Conservation (phyloP, 2,113 vertebrate genomes). For the Varanus komodoensis region DNA sequence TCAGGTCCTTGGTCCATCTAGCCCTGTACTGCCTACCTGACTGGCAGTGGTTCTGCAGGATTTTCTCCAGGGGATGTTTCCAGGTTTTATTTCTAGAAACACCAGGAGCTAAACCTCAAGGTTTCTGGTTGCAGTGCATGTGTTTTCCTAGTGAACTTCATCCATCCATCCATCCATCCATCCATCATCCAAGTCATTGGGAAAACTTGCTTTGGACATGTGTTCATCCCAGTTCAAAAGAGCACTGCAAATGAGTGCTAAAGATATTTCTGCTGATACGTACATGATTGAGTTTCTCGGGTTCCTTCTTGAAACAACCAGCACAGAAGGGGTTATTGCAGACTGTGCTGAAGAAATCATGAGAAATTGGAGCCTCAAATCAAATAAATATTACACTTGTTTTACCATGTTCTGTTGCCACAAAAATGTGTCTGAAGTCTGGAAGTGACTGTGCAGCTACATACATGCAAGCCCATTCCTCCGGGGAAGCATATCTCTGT, state of each 20-base stretch:
- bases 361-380: constrained; percentile 21
- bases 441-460: neutral
- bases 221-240: neutral
- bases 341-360: constrained; percentile 1
- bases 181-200: neutral
- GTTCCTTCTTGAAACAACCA: neutral
- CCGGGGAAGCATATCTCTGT: constrained; percentile 28
- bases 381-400: constrained; percentile 41
- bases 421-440: constrained; percentile 41
- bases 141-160: too few species aligned
- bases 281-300: constrained; percentile 13
- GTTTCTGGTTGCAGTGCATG: neutral
- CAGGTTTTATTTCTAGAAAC: neutral
- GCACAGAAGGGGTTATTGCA: constrained; percentile 1
- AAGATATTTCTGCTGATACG: neutral
- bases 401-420: constrained; percentile 22
- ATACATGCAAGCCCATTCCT: neutral
- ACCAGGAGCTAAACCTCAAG: neutral
- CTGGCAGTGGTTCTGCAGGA: neutral
- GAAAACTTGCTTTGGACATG: neutral
- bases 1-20: too few species aligned
- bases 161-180: too few species aligned
- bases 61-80: neutral
- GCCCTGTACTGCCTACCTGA: too few species aligned
- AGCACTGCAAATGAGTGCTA: neutral